Evolutionary conservation across 53 echinoderm and acorn worm genomes (phyloP).

Genomic region (Hippasteria phrygiana): DNA sequence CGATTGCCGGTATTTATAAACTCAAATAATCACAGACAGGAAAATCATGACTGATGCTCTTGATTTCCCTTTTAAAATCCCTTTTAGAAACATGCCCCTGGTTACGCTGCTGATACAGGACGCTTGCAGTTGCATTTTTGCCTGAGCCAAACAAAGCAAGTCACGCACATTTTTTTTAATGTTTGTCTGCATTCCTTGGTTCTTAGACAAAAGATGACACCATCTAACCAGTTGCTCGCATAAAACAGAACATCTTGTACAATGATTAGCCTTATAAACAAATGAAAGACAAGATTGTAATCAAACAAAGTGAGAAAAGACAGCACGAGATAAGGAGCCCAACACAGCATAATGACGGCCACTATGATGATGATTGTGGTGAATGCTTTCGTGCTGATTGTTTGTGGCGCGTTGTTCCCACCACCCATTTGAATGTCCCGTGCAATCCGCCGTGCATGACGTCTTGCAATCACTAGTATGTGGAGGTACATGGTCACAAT

Average conservation of each 20-base stretch:
- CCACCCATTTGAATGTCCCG: background rate
- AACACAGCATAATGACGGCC: background rate
- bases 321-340: no score
- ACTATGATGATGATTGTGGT: slow-evolving; percentile 17
- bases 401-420: background rate
- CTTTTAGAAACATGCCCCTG: no score
- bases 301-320: background rate
- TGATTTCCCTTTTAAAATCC: no score
- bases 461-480: slow-evolving; percentile 33
- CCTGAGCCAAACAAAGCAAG: background rate
- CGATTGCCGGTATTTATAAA: no score
- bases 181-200: slow-evolving; percentile 10
- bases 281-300: background rate
- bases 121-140: no score
- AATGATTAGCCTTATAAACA: background rate
- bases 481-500: slow-evolving; percentile 7
- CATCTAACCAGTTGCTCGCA: slow-evolving; percentile 17
- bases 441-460: slow-evolving; percentile 28
- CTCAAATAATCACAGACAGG: no score
- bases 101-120: no score
- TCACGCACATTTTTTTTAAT: background rate
- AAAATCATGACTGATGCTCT: no score
- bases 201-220: background rate
- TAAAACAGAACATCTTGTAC: background rate
- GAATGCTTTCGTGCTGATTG: background rate